A percentile compares a stretch with the other conserved stretches of the same genome.
Conservation (phyloP, 1,140 invertebrate genomes). For the Meloidogyne hapla region DNA sequence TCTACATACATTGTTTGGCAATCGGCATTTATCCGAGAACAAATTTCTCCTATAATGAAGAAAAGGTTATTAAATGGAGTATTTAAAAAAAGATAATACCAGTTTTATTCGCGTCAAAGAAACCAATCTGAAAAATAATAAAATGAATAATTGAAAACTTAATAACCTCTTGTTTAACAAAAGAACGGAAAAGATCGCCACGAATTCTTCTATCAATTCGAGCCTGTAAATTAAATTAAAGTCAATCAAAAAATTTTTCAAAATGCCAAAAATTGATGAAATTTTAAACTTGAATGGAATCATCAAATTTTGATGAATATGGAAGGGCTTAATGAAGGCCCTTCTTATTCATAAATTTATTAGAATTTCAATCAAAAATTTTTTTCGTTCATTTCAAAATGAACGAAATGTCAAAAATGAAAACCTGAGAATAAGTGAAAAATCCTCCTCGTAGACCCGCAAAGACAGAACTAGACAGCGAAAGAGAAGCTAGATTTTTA, state of each 20-base stretch:
- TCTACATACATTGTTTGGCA: conserved; percentile 65
- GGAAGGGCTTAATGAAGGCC: too few relatives aligned
- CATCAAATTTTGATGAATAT: too few relatives aligned
- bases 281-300: too few relatives aligned
- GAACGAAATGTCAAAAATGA: neutral
- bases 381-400: too few relatives aligned
- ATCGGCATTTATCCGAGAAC: conserved; percentile 61
- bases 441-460: conserved; percentile 61
- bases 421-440: conserved; percentile 46
- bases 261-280: too few relatives aligned
- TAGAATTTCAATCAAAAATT: too few relatives aligned
- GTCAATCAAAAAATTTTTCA: neutral
- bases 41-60: conserved; percentile 55
- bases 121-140: conserved; percentile 46
- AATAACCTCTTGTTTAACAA: conserved; percentile 54
- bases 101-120: conserved; percentile 63
- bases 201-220: conserved; percentile 58
- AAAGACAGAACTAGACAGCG: conserved; percentile 55
- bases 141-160: too few relatives aligned
- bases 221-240: conserved; percentile 26
- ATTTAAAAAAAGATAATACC: conserved; percentile 29
- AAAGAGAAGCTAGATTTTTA: conserved; percentile 38
- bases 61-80: conserved; percentile 9
- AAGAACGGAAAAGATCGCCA: conserved; percentile 54
- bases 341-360: too few relatives aligned